phyloP scores from a whole-genome alignment of 1,140 invertebrate genomes.

The Drosophila virilis region DNA sequence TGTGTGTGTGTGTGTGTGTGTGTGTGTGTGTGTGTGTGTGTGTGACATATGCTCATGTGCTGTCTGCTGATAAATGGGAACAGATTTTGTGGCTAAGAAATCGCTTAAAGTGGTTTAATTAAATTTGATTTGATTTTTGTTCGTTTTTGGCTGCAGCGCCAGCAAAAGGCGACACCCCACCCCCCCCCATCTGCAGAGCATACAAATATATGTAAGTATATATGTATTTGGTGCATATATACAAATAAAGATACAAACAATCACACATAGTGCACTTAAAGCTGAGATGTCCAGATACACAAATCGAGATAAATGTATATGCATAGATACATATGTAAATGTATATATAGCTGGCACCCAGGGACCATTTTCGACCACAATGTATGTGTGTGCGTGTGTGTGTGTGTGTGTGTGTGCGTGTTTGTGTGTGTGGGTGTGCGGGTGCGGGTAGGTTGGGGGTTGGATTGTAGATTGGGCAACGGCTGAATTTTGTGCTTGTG shows the following conservation, averaged over 20 bases:
- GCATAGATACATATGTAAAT: neutral
- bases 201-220: conserved; percentile 1
- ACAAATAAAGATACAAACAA: conserved; percentile 10
- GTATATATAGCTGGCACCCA: neutral
- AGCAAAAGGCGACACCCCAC: conserved; percentile 8
- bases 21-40: neutral
- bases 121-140: conserved; percentile 59
- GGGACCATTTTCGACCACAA: conserved; percentile 1
- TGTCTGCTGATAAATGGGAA: conserved; percentile 9
- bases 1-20: neutral
- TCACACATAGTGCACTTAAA: conserved; percentile 24
- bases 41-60: neutral
- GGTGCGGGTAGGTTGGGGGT: neutral
- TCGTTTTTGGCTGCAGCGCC: neutral
- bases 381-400: neutral
- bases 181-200: conserved; percentile 1
- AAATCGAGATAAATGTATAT: conserved; percentile 10
- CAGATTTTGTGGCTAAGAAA: conserved; percentile 48
- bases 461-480: conserved; percentile 8
- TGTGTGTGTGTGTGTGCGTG: neutral
- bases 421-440: neutral
- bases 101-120: conserved; percentile 65
- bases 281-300: conserved; percentile 28
- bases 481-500: conserved; percentile 48
- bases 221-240: neutral